Conservation (phyloP, 1,140 invertebrate genomes). For the Drosophila tani region DNA sequence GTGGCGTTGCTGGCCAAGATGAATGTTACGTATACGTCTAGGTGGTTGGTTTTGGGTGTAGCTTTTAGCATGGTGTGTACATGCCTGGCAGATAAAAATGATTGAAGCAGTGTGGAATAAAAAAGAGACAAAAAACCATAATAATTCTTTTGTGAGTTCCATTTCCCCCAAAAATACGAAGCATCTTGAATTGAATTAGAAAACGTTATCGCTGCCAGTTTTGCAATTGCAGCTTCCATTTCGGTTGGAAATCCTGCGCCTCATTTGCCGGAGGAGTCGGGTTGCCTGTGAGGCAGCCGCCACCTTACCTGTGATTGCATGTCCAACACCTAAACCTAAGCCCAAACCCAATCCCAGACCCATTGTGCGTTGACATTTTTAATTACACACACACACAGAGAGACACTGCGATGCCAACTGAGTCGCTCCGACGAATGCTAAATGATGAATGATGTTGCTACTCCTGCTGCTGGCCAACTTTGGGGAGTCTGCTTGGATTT, state of each 20-base stretch:
- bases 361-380: slow-evolving; percentile 79
- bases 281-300: slow-evolving; percentile 7
- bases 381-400: slow-evolving; percentile 63
- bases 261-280: slow-evolving; percentile 42
- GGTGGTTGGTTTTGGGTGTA: slow-evolving; percentile 1
- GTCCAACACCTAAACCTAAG: slow-evolving; percentile 52
- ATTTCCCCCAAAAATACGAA: slow-evolving; percentile 8
- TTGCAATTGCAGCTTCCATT: slow-evolving; percentile 37
- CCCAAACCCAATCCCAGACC: slow-evolving; percentile 1
- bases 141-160: not conserved
- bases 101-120: slow-evolving; percentile 25
- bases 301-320: slow-evolving; percentile 60
- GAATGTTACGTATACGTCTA: slow-evolving; percentile 31
- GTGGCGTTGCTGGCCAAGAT: slow-evolving; percentile 24
- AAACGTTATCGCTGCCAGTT: slow-evolving; percentile 18
- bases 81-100: slow-evolving; percentile 23
- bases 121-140: slow-evolving; percentile 7
- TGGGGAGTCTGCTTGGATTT: slow-evolving; percentile 20
- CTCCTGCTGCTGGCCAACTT: slow-evolving; percentile 15
- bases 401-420: slow-evolving; percentile 24
- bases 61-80: not conserved
- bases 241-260: slow-evolving; percentile 7
- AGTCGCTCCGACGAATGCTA: slow-evolving; percentile 42
- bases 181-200: slow-evolving; percentile 1
- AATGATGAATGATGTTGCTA: slow-evolving; percentile 71